Percentiles rank a stretch among this genome's conserved stretches.
Conservation (phyloP, 1,140 invertebrate species). For the Aphelenchoides avenae region DNA sequence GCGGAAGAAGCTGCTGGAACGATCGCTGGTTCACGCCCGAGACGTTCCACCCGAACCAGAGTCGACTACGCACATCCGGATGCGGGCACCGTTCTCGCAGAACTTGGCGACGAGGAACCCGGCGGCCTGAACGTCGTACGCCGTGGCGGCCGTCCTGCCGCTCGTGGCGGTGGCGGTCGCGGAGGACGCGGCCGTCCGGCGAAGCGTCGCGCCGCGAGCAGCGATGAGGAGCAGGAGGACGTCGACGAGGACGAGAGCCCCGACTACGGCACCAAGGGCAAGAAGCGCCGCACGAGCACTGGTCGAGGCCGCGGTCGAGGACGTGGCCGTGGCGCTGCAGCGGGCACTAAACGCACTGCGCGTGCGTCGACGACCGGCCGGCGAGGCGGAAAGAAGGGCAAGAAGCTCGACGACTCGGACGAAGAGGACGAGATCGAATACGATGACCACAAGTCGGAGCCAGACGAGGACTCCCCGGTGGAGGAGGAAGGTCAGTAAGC, state of each 20-base stretch:
- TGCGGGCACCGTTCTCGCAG: slow-evolving; percentile 37
- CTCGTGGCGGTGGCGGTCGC: slow-evolving; percentile 16
- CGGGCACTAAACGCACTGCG: background rate
- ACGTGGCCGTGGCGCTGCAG: slow-evolving; percentile 1
- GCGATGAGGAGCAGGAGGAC: slow-evolving; percentile 31
- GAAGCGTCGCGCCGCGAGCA: slow-evolving; percentile 15
- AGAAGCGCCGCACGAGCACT: slow-evolving; percentile 7
- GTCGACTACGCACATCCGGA: slow-evolving; percentile 49
- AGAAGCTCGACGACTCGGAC: no score
- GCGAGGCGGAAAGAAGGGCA: no score
- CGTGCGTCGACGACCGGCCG: no score
- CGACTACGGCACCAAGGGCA: slow-evolving; percentile 26
- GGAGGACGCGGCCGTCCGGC: slow-evolving; percentile 15
- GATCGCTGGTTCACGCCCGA: slow-evolving; percentile 33
- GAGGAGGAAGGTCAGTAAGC: no score
- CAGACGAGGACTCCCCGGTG: no score
- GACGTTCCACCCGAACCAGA: slow-evolving; percentile 35
- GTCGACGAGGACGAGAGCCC: slow-evolving; percentile 19
- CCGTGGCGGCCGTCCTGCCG: slow-evolving; percentile 6
- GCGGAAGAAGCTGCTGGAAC: slow-evolving; percentile 23
- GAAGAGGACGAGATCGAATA: no score
- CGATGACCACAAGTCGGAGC: no score
- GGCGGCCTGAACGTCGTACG: slow-evolving; percentile 9
- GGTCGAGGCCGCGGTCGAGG: background rate
- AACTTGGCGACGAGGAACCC: slow-evolving; percentile 44